Evolutionary conservation across 2,113 vertebrate genomes (phyloP).

Genomic region (Embiotoca jacksoni): DNA sequence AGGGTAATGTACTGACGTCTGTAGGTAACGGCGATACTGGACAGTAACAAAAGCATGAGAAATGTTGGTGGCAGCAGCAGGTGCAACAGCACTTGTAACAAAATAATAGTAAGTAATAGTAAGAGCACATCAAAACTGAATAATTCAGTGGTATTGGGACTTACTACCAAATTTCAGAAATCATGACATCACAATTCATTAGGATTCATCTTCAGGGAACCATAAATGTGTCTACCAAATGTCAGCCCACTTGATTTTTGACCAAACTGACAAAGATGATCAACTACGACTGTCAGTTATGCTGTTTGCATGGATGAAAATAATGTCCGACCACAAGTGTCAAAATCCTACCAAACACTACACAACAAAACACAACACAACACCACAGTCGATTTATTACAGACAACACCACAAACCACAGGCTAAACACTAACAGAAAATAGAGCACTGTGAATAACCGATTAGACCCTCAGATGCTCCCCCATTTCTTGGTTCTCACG

Average conservation of each 20-base stretch:
- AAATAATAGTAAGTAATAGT: no score
- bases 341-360: conserved; percentile 18
- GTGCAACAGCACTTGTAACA: no score
- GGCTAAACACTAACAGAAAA: conserved; percentile 23
- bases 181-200: no score
- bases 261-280: background rate
- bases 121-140: no score
- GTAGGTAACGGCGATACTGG: background rate
- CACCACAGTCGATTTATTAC: conserved; percentile 19
- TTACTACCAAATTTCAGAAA: no score
- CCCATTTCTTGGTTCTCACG: conserved; percentile 60
- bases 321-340: background rate
- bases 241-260: background rate
- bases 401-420: conserved; percentile 54
- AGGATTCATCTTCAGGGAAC: background rate
- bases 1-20: background rate
- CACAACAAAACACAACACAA: conserved; percentile 18
- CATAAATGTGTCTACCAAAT: background rate
- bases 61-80: background rate
- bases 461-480: conserved; percentile 25
- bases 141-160: no score
- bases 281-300: background rate
- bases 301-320: background rate
- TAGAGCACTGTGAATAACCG: conserved; percentile 37
- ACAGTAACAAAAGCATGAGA: background rate